Conservation (phyloP, 1,140 invertebrate species). For the Micrasema minimum region DNA sequence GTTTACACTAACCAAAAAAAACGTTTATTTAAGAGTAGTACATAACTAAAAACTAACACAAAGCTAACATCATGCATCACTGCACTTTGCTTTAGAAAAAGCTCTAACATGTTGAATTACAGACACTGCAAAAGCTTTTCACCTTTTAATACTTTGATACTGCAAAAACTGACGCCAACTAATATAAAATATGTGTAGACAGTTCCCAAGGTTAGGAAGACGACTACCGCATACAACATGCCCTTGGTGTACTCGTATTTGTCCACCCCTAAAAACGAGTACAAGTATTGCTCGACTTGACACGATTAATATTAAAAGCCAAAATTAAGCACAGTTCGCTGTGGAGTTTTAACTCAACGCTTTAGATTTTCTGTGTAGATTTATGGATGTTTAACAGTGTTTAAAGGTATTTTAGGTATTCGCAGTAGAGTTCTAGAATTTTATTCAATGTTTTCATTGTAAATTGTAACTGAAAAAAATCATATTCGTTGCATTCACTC, state of each 20-base stretch:
- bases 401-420: background rate
- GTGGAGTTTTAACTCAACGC: background rate
- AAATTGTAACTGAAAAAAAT: background rate
- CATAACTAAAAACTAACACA: background rate
- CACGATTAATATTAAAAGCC: background rate
- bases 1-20: too few species aligned
- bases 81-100: slow-evolving; percentile 1
- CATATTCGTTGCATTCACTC: too few species aligned
- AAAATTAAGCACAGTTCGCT: background rate
- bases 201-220: too few species aligned
- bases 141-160: background rate
- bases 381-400: background rate
- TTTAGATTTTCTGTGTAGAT: background rate
- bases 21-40: too few species aligned
- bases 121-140: slow-evolving; percentile 3
- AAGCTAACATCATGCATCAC: background rate
- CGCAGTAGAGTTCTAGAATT: slow-evolving; percentile 18
- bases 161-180: too few species aligned
- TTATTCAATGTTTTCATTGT: slow-evolving; percentile 5
- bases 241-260: too few species aligned
- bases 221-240: too few species aligned
- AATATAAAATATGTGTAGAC: too few species aligned
- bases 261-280: too few species aligned
- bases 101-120: background rate
- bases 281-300: too few species aligned